phyloP scores from a whole-genome alignment of 2,888 invertebrate genomes.

The Phaedon cochleariae region DNA sequence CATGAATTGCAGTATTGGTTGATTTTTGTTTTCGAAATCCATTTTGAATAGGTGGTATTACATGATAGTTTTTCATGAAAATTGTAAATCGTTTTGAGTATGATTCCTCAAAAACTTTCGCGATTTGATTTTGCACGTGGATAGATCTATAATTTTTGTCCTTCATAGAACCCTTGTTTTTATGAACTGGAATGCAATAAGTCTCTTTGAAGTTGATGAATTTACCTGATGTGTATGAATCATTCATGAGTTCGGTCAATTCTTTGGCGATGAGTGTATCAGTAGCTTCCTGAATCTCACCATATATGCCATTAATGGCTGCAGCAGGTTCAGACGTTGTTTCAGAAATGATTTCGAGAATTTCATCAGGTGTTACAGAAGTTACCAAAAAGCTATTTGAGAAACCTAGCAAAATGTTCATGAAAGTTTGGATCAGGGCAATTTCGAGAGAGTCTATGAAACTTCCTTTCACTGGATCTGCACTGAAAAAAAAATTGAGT shows the following conservation, averaged over 20 bases:
- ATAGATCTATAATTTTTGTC: too few relatives aligned
- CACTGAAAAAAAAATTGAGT: too few relatives aligned
- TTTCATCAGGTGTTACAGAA: conserved; percentile 1
- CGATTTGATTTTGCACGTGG: too few relatives aligned
- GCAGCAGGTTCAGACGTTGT: conserved; percentile 1
- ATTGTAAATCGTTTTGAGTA: too few relatives aligned
- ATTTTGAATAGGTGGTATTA: too few relatives aligned
- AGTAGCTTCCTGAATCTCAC: neutral
- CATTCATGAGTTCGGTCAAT: conserved; percentile 4
- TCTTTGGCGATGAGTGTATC: conserved; percentile 7
- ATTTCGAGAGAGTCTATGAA: neutral
- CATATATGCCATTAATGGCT: conserved; percentile 6
- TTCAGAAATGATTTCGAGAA: conserved; percentile 4
- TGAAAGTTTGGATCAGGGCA: conserved; percentile 2
- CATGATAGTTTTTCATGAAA: too few relatives aligned
- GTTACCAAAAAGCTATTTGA: neutral
- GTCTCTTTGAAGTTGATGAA: neutral
- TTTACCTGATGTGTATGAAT: neutral
- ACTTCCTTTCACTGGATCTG: conserved; percentile 1
- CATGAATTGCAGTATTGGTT: too few relatives aligned
- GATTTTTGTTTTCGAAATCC: too few relatives aligned
- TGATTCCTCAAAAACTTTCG: too few relatives aligned
- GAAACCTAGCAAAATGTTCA: neutral
- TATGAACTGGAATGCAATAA: neutral
- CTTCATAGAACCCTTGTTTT: too few relatives aligned